Evolutionary conservation across 2,113 vertebrate species (phyloP).

Genomic region (Onychostruthus taczanowskii): DNA sequence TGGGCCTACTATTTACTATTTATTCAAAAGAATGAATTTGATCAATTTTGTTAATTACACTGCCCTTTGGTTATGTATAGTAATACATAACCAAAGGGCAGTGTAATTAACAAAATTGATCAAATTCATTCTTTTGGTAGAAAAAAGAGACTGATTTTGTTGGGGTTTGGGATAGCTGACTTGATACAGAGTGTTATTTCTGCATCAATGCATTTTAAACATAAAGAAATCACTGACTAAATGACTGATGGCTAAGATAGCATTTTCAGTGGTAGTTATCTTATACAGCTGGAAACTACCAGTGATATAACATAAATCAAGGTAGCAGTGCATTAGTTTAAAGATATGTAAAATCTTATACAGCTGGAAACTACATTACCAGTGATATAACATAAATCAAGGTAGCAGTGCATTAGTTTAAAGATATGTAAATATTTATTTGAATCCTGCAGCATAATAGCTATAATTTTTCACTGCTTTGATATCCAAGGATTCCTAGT

Average conservation of each 20-base stretch:
- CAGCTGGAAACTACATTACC: conserved; percentile 6
- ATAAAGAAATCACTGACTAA: not conserved
- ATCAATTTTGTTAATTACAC: too few species aligned
- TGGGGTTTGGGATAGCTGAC: not conserved
- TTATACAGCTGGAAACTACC: conserved; percentile 1
- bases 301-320: not conserved
- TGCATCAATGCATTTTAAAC: not conserved
- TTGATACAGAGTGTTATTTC: not conserved
- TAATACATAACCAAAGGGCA: not conserved
- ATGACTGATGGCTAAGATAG: not conserved
- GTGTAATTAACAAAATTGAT: not conserved
- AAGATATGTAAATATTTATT: conserved; percentile 29
- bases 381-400: not conserved
- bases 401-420: not conserved
- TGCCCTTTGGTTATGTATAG: too few species aligned
- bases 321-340: not conserved
- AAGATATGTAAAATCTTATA: not conserved
- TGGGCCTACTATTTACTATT: conserved; percentile 28
- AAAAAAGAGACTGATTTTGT: not conserved
- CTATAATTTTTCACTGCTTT: conserved; percentile 19
- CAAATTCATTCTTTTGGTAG: not conserved
- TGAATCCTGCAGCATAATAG: not conserved
- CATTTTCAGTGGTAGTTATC: not conserved
- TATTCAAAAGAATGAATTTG: too few species aligned
- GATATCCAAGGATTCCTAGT: conserved; percentile 18